Base-by-base conservation (phyloP, 2,797 vertebrate genomes). In the Tympanoctomys barrerae region DNA sequence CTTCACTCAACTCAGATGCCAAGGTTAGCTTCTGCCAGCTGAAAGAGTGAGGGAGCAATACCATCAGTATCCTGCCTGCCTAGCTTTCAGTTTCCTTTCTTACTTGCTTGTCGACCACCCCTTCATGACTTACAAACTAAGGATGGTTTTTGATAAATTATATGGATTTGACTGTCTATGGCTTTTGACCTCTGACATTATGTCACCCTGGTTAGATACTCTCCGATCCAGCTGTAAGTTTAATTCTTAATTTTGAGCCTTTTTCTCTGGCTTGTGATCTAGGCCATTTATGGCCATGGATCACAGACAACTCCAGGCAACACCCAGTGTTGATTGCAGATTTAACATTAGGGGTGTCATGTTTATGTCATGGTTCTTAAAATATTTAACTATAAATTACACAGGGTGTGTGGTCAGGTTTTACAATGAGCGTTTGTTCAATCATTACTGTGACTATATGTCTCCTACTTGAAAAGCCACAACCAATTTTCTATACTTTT, bases 331-430 rank as follows among this genome's bases (percentile, higher is more conserved):
- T 68, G 42, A 39, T 0, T 71, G 59, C 64, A 14, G 24, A 18
- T 42, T 87, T 85, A 90, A 91, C 64, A 39, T 11, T 33, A n/a
- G 24, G 22, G 31, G 54, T 26, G 46, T 42, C 13, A 5, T 36
- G 66, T 86, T 80, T 82, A 33, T 90, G 80, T 61, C 39, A 85
- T 39, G 73, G 87, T 61, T 66, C 54, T 79, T 79, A 28, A 75
- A 87, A 95, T 82, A 92, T 71, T 93, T 94, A 92, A 91, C 66
- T 83, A 54, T 4, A 59, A 73, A 61, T 84, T 77, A 87, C 24
- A n/a, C 14, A 26, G 39, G 5, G 5, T 26, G 1, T 79, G 42
- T 70, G 33, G 49, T 54, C 22, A 62, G 70, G 80, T 78, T 96
- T 89, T 68, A 70, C 31, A 62, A 77, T 2, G 7, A 96, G n/a